Conservation (phyloP, 1,140 invertebrate genomes). For the Xylocopa sonorina region DNA sequence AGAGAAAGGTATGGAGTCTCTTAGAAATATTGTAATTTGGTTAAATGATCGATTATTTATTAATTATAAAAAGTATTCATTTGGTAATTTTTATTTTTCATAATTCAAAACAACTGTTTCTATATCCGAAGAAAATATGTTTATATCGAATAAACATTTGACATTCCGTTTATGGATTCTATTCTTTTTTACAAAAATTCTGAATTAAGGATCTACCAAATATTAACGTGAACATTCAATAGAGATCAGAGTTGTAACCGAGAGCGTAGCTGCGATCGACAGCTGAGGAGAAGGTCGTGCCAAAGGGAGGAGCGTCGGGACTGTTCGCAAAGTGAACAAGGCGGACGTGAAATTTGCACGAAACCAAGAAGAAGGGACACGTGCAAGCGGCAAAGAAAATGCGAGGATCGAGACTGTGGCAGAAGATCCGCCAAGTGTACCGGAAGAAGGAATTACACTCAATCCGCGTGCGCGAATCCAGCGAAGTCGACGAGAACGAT, state of each 20-base stretch:
- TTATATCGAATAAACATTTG: too few species aligned
- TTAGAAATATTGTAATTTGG: too few species aligned
- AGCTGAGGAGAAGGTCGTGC: neutral
- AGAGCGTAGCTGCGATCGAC: neutral
- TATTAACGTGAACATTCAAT: neutral
- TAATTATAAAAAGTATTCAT: too few species aligned
- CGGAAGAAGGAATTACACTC: constrained; percentile 20
- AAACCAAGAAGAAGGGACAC: neutral
- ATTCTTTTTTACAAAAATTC: too few species aligned
- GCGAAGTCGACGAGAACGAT: neutral
- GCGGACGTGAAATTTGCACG: neutral
- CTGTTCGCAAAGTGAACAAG: neutral
- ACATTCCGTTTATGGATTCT: too few species aligned
- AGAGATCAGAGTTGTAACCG: neutral
- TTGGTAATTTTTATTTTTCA: too few species aligned
- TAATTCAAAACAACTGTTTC: too few species aligned
- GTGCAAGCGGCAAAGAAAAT: neutral
- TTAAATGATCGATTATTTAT: too few species aligned
- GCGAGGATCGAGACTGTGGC: neutral
- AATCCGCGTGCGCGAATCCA: neutral
- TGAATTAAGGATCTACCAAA: neutral
- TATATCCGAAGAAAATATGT: too few species aligned
- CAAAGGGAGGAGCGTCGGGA: neutral
- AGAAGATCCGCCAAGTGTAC: constrained; percentile 5
- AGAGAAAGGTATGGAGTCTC: neutral